Conservation (phyloP, 2,888 invertebrate species). For the Hemistola chrysoprasaria region DNA sequence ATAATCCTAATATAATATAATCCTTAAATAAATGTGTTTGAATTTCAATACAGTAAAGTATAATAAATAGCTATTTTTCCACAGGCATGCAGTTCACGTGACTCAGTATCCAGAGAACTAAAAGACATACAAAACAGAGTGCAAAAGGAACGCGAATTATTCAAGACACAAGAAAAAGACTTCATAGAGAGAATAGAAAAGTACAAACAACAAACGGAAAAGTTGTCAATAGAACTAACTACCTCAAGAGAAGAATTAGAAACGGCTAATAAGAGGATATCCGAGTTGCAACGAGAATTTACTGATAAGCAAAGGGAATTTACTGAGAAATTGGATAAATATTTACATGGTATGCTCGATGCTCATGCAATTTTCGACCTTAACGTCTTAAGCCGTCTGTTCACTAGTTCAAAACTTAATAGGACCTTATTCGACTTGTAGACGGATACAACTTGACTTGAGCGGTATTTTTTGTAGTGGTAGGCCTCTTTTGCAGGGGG, state of each 20-base stretch:
- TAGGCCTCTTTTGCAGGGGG: too few relatives aligned
- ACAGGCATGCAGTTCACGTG: slow-evolving; percentile 83
- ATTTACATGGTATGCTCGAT: slow-evolving; percentile 54
- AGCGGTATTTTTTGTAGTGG: too few relatives aligned
- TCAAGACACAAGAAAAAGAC: slow-evolving; percentile 67
- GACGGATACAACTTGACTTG: too few relatives aligned
- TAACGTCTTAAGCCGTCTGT: too few relatives aligned
- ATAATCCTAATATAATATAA: too few relatives aligned
- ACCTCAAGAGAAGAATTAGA: slow-evolving; percentile 78
- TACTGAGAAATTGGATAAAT: slow-evolving; percentile 65
- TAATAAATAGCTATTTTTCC: slow-evolving; percentile 28
- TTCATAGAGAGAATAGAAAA: slow-evolving; percentile 71
- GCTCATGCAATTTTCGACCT: not conserved
- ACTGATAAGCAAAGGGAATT: slow-evolving; percentile 79
- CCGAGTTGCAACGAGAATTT: slow-evolving; percentile 78
- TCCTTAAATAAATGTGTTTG: too few relatives aligned
- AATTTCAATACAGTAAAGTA: too few relatives aligned
- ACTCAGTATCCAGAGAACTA: slow-evolving; percentile 80
- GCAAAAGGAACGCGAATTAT: slow-evolving; percentile 62
- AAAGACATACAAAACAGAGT: slow-evolving; percentile 72
- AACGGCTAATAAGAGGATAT: slow-evolving; percentile 78
- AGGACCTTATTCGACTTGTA: too few relatives aligned
- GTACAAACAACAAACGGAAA: slow-evolving; percentile 77
- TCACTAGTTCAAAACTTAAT: too few relatives aligned
- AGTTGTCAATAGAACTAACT: slow-evolving; percentile 69